phyloP scores from a whole-genome alignment of 2,888 invertebrate species.

The Polyommatus iphigenia region DNA sequence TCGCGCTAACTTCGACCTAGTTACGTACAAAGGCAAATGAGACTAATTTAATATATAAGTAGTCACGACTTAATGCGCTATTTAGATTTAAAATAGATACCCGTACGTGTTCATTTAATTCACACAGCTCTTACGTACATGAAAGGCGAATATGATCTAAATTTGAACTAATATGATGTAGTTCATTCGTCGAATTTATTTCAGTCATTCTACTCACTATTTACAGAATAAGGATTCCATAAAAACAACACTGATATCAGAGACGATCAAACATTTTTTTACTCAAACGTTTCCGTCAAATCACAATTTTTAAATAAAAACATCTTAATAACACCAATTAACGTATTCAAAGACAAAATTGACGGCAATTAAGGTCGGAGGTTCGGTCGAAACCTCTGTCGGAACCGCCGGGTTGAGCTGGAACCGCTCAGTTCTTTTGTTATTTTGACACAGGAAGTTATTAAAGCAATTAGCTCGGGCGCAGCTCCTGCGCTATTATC shows the following conservation, averaged over 20 bases:
- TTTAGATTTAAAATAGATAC: constrained; percentile 18
- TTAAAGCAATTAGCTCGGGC: constrained; percentile 79
- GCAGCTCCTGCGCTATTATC: constrained; percentile 75
- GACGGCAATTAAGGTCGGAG: background rate
- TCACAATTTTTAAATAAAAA: background rate
- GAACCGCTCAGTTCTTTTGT: constrained; percentile 66
- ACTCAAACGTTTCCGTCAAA: background rate
- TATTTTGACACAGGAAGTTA: constrained; percentile 81
- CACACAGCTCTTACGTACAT: background rate
- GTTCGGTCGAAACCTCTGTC: background rate
- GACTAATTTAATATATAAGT: constrained; percentile 36
- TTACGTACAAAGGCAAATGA: constrained; percentile 40
- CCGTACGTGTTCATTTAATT: constrained; percentile 3
- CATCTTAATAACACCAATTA: constrained; percentile 10
- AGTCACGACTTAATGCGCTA: background rate
- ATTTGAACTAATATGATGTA: background rate
- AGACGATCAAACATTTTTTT: background rate
- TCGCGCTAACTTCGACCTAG: constrained; percentile 40
- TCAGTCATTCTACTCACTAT: background rate
- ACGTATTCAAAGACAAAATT: constrained; percentile 15
- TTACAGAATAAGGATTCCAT: background rate
- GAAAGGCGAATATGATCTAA: background rate
- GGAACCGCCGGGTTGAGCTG: constrained; percentile 35
- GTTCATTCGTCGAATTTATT: background rate
- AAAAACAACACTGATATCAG: too few species aligned